Conservation (phyloP, 1,140 invertebrate species). For the Microplitis mediator region DNA sequence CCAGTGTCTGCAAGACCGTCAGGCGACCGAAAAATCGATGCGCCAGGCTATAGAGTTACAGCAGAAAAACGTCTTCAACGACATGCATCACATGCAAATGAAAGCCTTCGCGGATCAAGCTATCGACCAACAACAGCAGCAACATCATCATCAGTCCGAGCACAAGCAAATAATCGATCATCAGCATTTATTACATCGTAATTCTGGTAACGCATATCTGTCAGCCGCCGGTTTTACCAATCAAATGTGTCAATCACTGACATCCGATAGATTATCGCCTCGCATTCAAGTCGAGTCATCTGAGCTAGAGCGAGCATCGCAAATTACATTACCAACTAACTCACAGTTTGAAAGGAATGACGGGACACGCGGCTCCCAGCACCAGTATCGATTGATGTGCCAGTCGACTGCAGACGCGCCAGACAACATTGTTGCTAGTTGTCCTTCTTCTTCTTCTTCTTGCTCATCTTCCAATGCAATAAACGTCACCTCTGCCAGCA, state of each 20-base stretch:
- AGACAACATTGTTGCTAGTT: slow-evolving; percentile 40
- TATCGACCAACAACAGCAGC: too few species aligned
- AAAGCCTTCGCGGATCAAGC: slow-evolving; percentile 45
- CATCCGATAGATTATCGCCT: slow-evolving; percentile 51
- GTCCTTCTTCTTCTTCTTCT: slow-evolving; percentile 20
- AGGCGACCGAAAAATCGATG: slow-evolving; percentile 47
- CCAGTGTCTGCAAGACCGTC: slow-evolving; percentile 49
- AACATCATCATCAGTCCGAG: slow-evolving; percentile 20
- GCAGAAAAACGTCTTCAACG: slow-evolving; percentile 36
- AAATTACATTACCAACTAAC: slow-evolving; percentile 51
- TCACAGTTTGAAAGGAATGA: slow-evolving; percentile 54
- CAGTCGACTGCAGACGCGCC: slow-evolving; percentile 39
- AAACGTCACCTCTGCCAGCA: neutral
- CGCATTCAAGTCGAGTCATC: slow-evolving; percentile 43
- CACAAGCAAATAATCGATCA: slow-evolving; percentile 43
- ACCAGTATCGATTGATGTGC: slow-evolving; percentile 52
- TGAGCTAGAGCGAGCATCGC: slow-evolving; percentile 44
- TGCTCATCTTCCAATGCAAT: neutral
- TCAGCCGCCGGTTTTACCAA: slow-evolving; percentile 31
- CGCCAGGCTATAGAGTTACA: slow-evolving; percentile 39
- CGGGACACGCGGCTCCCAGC: slow-evolving; percentile 37
- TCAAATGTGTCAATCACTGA: slow-evolving; percentile 47
- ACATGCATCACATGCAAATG: slow-evolving; percentile 39
- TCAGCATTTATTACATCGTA: slow-evolving; percentile 45
- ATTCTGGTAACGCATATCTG: slow-evolving; percentile 30